phyloP scores from a whole-genome alignment of 1,140 invertebrate genomes.

The Musca vetustissima region DNA sequence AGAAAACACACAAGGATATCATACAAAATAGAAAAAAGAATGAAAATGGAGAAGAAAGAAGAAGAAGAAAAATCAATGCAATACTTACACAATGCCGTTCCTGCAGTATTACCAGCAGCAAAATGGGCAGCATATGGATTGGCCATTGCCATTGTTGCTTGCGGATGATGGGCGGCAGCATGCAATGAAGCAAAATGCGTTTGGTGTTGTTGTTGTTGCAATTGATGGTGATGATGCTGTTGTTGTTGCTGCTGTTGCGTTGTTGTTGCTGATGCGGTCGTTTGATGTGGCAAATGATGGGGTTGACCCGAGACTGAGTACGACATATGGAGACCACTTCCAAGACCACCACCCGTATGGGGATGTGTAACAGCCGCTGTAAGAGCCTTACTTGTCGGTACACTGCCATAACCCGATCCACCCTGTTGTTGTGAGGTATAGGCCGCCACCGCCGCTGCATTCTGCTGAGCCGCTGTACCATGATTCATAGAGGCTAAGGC shows the following conservation, averaged over 20 bases:
- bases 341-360: not conserved
- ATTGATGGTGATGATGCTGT: constrained; percentile 28
- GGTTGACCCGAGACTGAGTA: too few species aligned
- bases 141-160: constrained; percentile 27
- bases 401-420: not conserved
- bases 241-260: not conserved
- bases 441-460: constrained; percentile 2
- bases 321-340: too few species aligned
- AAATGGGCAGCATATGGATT: constrained; percentile 7
- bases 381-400: constrained; percentile 3
- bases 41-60: not conserved
- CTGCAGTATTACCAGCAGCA: constrained; percentile 10
- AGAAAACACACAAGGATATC: not conserved
- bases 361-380: not conserved
- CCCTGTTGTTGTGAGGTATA: constrained; percentile 35
- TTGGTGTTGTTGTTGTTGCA: constrained; percentile 25
- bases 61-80: not conserved
- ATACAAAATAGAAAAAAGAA: constrained; percentile 1
- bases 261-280: not conserved
- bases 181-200: constrained; percentile 13
- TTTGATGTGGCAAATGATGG: too few species aligned
- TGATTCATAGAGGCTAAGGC: constrained; percentile 78
- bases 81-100: constrained; percentile 23
- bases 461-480: constrained; percentile 24
- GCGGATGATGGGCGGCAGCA: constrained; percentile 29